A percentile compares a stretch with the other conserved stretches of the same genome.
These are phyloP conservation scores for Melitaea athalia DNA, from an alignment of 2,888 invertebrate species.

Conservation along the genomic window DNA sequence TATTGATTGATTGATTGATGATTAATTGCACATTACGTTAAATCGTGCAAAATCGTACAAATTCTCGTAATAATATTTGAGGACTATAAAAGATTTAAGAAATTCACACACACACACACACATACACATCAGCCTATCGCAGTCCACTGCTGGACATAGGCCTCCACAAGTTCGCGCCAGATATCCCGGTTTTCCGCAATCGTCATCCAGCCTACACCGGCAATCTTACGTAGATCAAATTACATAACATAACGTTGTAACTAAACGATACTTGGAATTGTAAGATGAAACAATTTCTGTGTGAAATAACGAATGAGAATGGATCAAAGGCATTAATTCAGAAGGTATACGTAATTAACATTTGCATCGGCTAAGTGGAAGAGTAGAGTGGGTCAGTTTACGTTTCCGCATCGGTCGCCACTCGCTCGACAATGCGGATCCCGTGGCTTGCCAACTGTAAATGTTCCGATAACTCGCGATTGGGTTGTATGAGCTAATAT, in stretches of 20 bases:
- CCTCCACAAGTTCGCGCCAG: too few relatives aligned
- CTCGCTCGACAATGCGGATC: constrained; percentile 53
- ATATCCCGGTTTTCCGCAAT: too few relatives aligned
- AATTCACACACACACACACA: too few relatives aligned
- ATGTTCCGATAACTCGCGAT: constrained; percentile 17
- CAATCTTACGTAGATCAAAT: too few relatives aligned
- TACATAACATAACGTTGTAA: neutral
- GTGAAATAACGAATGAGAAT: constrained; percentile 12
- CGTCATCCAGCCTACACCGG: too few relatives aligned
- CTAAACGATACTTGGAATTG: neutral
- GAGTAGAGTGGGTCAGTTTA: constrained; percentile 62
- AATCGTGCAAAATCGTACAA: too few relatives aligned
- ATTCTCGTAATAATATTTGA: too few relatives aligned
- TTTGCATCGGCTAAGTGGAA: constrained; percentile 38
- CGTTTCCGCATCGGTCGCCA: constrained; percentile 58
- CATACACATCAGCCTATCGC: too few relatives aligned
- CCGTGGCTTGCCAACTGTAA: constrained; percentile 51
- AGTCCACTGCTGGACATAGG: too few relatives aligned
- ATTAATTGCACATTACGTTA: too few relatives aligned
- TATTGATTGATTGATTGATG: too few relatives aligned
- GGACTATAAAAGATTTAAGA: too few relatives aligned
- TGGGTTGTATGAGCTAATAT: constrained; percentile 10
- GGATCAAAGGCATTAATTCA: constrained; percentile 14
- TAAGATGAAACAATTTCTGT: neutral
- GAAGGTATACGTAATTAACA: constrained; percentile 32